Evolutionary conservation across 2,113 vertebrate genomes (phyloP).

Genomic region (Meleagris gallopavo): DNA sequence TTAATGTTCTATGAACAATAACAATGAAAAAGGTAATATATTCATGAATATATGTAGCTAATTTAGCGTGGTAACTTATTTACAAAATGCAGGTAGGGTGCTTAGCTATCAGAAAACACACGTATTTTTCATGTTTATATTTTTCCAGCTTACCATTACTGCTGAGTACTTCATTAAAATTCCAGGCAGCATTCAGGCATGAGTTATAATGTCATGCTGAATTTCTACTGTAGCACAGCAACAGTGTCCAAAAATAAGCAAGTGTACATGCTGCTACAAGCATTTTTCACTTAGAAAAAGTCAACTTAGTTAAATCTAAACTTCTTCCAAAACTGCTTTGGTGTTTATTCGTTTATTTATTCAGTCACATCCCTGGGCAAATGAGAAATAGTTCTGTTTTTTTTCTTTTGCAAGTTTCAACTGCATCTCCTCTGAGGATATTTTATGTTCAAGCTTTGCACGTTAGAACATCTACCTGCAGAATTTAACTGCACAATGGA

Average conservation of each 20-base stretch:
- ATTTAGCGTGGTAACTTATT: not conserved
- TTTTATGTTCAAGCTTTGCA: not conserved
- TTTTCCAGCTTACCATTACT: not conserved
- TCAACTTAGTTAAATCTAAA: not conserved
- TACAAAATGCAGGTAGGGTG: not conserved
- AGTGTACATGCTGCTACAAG: accelerated
- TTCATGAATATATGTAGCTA: not conserved
- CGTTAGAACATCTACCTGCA: not conserved
- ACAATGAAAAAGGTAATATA: not conserved
- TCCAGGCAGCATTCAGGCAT: not conserved
- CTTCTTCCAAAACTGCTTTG: not conserved
- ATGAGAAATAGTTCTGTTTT: not conserved
- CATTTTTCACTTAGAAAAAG: not conserved
- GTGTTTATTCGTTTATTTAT: not conserved
- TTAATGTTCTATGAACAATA: not conserved
- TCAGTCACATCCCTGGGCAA: not conserved
- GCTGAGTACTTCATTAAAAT: not conserved
- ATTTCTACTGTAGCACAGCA: not conserved
- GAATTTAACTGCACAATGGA: not conserved
- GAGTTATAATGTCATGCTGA: not conserved
- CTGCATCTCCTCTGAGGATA: not conserved
- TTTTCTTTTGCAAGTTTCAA: not conserved
- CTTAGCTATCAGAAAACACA: not conserved
- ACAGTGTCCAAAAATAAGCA: not conserved
- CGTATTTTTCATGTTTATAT: not conserved